Percentiles rank a stretch among this genome's conserved stretches.
phyloP scores from a whole-genome alignment of 2,797 vertebrate genomes.

The Leucoraja ocellata region DNA sequence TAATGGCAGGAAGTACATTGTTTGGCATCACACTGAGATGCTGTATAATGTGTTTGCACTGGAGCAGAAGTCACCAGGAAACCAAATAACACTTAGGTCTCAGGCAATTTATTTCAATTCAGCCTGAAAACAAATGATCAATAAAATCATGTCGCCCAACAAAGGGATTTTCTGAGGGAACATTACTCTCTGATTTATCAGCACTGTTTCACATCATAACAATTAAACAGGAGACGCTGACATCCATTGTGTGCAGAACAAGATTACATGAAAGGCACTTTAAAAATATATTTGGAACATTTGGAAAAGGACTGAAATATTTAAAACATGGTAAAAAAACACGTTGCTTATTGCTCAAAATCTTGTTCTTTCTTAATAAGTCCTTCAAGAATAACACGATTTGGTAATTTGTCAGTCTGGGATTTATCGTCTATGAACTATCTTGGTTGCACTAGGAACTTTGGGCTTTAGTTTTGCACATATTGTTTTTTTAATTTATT shows the following conservation, averaged over 20 bases:
- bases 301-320: not conserved
- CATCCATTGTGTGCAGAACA: not conserved
- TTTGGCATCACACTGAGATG: constrained; percentile 45
- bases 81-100: constrained; percentile 36
- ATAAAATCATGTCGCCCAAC: constrained; percentile 30
- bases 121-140: constrained; percentile 35
- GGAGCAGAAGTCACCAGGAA: constrained; percentile 42
- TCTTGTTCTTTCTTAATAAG: not conserved
- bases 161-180: constrained; percentile 28
- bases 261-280: not conserved
- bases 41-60: constrained; percentile 43
- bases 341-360: not conserved
- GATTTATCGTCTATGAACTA: no score
- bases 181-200: constrained; percentile 15
- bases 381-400: not conserved
- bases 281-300: not conserved
- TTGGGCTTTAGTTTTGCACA: no score
- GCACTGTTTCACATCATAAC: not conserved
- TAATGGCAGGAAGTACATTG: constrained; percentile 44
- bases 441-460: no score
- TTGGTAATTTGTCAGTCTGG: not conserved
- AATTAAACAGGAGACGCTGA: not conserved
- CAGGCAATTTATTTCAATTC: constrained; percentile 36
- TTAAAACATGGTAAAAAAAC: not conserved
- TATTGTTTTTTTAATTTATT: no score